Percentiles rank a stretch among this genome's conserved stretches.
These are phyloP conservation scores for Leptura quadrifasciata DNA, from an alignment of 2,888 invertebrate species.

Conservation along the genomic window DNA sequence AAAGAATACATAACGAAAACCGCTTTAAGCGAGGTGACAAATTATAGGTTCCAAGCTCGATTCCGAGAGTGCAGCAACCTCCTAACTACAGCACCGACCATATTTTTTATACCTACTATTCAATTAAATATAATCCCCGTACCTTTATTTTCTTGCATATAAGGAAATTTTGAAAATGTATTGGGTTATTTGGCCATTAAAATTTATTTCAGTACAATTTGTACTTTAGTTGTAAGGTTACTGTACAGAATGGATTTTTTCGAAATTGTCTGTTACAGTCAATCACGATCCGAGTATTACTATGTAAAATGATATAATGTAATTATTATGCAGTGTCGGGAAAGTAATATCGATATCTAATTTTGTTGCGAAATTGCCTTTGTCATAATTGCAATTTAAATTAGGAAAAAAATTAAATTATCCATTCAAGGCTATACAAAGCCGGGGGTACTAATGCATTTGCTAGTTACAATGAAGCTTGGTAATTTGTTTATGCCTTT, in stretches of 20 bases:
- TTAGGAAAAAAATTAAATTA: constrained; percentile 7
- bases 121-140: constrained; percentile 18
- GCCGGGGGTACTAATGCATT: background rate
- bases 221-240: constrained; percentile 5
- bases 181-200: constrained; percentile 2
- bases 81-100: constrained; percentile 13
- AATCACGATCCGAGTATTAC: constrained; percentile 33
- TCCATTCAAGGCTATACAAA: background rate
- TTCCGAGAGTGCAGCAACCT: constrained; percentile 5
- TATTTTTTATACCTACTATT: background rate
- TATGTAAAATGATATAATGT: constrained; percentile 33
- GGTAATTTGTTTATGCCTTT: background rate
- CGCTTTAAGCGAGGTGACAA: constrained; percentile 17
- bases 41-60: constrained; percentile 10
- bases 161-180: background rate
- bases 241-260: constrained; percentile 28
- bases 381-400: constrained; percentile 33
- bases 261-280: constrained; percentile 25
- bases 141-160: background rate
- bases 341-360: constrained; percentile 38
- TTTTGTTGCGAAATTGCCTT: constrained; percentile 40
- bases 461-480: background rate
- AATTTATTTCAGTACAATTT: constrained; percentile 1
- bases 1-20: constrained; percentile 1
- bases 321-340: constrained; percentile 41